These are phyloP conservation scores for Hypomecis atomaria DNA, from an alignment of 2,888 invertebrate species.

Conservation along the genomic window DNA sequence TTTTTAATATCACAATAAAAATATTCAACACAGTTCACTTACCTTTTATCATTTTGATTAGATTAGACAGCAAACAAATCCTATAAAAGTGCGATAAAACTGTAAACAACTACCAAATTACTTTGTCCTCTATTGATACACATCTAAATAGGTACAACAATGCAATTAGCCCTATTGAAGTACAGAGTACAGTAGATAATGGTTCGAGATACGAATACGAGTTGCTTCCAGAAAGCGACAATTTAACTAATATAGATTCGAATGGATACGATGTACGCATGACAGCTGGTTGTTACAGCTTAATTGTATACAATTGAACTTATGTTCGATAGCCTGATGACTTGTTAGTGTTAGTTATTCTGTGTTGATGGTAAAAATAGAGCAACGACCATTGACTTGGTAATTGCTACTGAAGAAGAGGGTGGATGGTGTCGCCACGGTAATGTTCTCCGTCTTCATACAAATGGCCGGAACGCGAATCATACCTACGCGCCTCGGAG, in stretches of 20 bases:
- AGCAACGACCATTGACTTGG: neutral
- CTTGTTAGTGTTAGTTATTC: constrained; percentile 18
- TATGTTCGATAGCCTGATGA: constrained; percentile 9
- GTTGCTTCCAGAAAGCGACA: constrained; percentile 27
- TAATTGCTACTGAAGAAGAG: too few species aligned
- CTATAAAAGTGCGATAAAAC: constrained; percentile 15
- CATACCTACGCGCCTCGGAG: too few species aligned
- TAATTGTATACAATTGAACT: constrained; percentile 30
- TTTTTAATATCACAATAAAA: too few species aligned
- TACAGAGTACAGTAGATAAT: constrained; percentile 1
- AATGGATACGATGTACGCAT: constrained; percentile 10
- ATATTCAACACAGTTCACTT: neutral
- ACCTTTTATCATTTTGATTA: constrained; percentile 10
- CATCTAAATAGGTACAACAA: constrained; percentile 6
- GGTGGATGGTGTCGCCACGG: too few species aligned
- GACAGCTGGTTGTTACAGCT: constrained; percentile 13
- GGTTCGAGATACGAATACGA: constrained; percentile 3
- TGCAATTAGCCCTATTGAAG: constrained; percentile 5
- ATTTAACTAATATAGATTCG: constrained; percentile 24
- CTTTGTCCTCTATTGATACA: constrained; percentile 12
- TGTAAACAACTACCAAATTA: constrained; percentile 12
- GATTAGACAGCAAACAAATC: constrained; percentile 20
- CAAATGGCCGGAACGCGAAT: too few species aligned
- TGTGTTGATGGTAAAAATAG: constrained; percentile 21
- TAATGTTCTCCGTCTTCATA: too few species aligned